Evolutionary conservation across 23 tunicate genomes (phyloP).

Genomic region (Halocynthia aurantium): DNA sequence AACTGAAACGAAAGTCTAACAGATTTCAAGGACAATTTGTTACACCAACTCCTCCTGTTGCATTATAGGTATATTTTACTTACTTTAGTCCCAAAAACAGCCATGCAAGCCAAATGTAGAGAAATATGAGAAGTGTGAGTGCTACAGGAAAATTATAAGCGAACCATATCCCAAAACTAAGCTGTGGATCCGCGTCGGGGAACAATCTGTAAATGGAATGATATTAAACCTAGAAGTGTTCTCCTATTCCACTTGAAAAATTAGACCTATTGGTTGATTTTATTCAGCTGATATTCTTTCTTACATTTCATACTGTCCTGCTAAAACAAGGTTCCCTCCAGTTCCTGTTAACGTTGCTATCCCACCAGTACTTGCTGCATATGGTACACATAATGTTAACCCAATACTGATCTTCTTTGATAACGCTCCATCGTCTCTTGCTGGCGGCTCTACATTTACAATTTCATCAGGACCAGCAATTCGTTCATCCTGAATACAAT

Average conservation of each 20-base stretch:
- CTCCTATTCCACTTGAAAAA: too few species aligned
- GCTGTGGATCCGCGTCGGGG: slow-evolving; percentile 38
- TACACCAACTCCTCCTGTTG: neutral
- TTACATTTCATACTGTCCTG: slow-evolving; percentile 64
- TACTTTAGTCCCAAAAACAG: slow-evolving; percentile 37
- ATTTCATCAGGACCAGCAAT: too few species aligned
- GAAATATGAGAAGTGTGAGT: slow-evolving; percentile 12
- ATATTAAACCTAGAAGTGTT: too few species aligned
- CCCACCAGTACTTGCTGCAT: slow-evolving; percentile 88
- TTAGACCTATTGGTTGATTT: too few species aligned
- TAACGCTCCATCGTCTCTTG: slow-evolving; percentile 3
- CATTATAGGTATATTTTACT: neutral
- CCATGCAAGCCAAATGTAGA: slow-evolving; percentile 46
- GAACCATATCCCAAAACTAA: slow-evolving; percentile 51
- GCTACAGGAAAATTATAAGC: slow-evolving; percentile 52
- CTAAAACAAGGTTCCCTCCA: slow-evolving; percentile 53
- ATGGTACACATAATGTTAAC: slow-evolving; percentile 70
- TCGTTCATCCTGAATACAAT: too few species aligned
- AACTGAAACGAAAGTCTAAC: too few species aligned
- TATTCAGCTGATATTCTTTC: neutral
- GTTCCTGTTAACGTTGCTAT: slow-evolving; percentile 89
- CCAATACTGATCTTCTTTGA: slow-evolving; percentile 37
- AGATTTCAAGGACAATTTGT: neutral
- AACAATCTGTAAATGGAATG: slow-evolving; percentile 24
- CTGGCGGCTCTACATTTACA: neutral